Conservation (phyloP, 2,797 vertebrate species). For the Psittacula derbiana region DNA sequence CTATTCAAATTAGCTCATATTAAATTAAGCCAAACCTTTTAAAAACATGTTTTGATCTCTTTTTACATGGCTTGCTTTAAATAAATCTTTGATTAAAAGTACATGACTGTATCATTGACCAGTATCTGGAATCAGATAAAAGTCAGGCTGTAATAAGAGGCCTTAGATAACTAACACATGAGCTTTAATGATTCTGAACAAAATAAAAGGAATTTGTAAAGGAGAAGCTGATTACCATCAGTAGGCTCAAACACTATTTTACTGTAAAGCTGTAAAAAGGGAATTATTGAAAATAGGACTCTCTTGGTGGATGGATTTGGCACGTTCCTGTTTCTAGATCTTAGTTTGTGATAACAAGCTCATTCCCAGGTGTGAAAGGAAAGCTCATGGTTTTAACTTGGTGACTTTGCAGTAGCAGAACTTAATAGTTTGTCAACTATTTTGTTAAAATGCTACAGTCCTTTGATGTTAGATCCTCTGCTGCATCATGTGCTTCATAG, state of each 20-base stretch:
- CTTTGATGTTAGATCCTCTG: slow-evolving; percentile 53
- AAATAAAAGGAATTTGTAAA: slow-evolving; percentile 90
- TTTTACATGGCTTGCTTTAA: slow-evolving; percentile 63
- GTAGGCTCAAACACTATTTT: slow-evolving; percentile 82
- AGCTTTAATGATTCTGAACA: slow-evolving; percentile 85
- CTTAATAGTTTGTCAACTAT: slow-evolving; percentile 65
- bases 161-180: slow-evolving; percentile 86
- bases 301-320: slow-evolving; percentile 80
- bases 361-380: slow-evolving; percentile 82
- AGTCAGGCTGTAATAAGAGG: slow-evolving; percentile 88
- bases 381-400: slow-evolving; percentile 72
- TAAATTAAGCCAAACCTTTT: slow-evolving; percentile 65
- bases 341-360: slow-evolving; percentile 79
- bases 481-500: neutral
- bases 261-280: slow-evolving; percentile 86
- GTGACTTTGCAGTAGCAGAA: slow-evolving; percentile 66
- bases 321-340: slow-evolving; percentile 80
- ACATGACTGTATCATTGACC: slow-evolving; percentile 86
- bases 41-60: slow-evolving; percentile 65
- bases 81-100: slow-evolving; percentile 78
- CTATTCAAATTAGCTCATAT: slow-evolving; percentile 59
- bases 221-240: slow-evolving; percentile 88
- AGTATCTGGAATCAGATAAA: slow-evolving; percentile 88
- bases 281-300: slow-evolving; percentile 80
- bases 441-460: neutral